Conservation (phyloP, 1,140 invertebrate species). For the Drosophila funebris region DNA sequence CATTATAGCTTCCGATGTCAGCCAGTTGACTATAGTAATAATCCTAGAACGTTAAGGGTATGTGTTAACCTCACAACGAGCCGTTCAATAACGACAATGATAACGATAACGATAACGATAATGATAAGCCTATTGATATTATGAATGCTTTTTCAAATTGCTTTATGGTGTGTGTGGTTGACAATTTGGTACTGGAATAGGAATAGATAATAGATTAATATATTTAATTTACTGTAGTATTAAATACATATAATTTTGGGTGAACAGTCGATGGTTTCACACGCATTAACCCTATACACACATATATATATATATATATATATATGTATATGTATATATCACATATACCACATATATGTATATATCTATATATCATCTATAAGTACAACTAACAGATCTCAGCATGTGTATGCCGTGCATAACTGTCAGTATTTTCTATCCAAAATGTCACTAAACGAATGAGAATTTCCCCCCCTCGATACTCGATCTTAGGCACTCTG, state of each 20-base stretch:
- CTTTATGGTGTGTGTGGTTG: conserved; percentile 23
- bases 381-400: conserved; percentile 41
- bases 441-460: conserved; percentile 51
- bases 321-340: too few species aligned
- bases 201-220: conserved; percentile 3
- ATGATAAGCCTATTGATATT: not conserved
- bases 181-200: conserved; percentile 27
- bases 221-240: not conserved
- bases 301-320: too few species aligned
- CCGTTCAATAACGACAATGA: conserved; percentile 37
- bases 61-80: conserved; percentile 72
- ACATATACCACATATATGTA: too few species aligned
- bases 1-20: conserved; percentile 97
- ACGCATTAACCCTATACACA: not conserved
- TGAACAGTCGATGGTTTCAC: not conserved
- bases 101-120: conserved; percentile 24
- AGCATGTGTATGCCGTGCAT: conserved; percentile 68
- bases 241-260: conserved; percentile 4
- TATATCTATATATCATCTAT: conserved; percentile 3
- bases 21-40: conserved; percentile 96
- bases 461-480: conserved; percentile 12
- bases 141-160: not conserved
- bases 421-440: conserved; percentile 43
- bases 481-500: conserved; percentile 18
- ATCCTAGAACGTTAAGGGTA: conserved; percentile 95